phyloP scores from a whole-genome alignment of 2,888 invertebrate genomes.

The Ligdia adustata region DNA sequence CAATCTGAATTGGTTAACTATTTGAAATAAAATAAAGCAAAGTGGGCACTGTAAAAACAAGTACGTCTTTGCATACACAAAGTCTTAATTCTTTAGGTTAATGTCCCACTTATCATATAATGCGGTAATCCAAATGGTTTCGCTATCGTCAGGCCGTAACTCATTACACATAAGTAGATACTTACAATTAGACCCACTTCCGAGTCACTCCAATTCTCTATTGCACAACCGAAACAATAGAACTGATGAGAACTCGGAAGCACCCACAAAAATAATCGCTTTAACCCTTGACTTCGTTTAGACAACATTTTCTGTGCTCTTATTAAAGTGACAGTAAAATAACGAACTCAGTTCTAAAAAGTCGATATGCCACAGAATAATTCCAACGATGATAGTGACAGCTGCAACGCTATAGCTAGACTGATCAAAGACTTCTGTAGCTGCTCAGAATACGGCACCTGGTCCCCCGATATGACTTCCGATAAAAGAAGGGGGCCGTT shows the following conservation, averaged over 20 bases:
- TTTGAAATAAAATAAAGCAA: too few species aligned
- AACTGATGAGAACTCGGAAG: slow-evolving; percentile 49
- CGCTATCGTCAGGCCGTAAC: slow-evolving; percentile 26
- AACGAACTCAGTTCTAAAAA: slow-evolving; percentile 42
- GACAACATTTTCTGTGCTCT: slow-evolving; percentile 69
- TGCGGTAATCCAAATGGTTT: slow-evolving; percentile 15
- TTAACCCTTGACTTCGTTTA: slow-evolving; percentile 51
- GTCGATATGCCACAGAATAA: slow-evolving; percentile 68
- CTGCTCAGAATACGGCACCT: slow-evolving; percentile 78
- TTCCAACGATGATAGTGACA: too few species aligned
- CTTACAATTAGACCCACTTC: slow-evolving; percentile 42
- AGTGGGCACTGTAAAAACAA: too few species aligned
- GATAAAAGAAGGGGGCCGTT: slow-evolving; percentile 69
- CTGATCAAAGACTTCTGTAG: slow-evolving; percentile 79
- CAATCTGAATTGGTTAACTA: too few species aligned
- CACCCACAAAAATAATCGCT: slow-evolving; percentile 19
- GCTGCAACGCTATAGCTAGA: slow-evolving; percentile 74
- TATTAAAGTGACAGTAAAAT: slow-evolving; percentile 71
- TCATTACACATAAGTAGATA: slow-evolving; percentile 38
- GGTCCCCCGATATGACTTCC: slow-evolving; percentile 79
- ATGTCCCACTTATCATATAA: slow-evolving; percentile 1
- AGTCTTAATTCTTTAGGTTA: background rate
- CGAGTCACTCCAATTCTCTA: slow-evolving; percentile 45
- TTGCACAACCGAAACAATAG: slow-evolving; percentile 54
- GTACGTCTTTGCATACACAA: background rate